phyloP scores from a whole-genome alignment of 2,113 vertebrate species.

The Trichechus manatus region DNA sequence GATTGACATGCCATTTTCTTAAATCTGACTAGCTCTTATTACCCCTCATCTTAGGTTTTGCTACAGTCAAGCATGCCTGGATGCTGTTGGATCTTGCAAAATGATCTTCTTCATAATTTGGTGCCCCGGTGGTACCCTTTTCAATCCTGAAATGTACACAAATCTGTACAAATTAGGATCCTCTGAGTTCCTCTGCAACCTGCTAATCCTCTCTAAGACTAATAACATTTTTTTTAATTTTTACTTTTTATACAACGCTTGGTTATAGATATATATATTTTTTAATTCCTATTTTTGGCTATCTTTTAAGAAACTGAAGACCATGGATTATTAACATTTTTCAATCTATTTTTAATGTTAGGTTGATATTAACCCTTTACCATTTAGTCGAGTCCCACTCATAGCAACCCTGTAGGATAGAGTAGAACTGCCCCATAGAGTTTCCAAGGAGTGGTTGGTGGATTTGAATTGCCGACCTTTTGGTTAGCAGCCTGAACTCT shows the following conservation, averaged over 20 bases:
- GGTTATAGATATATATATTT: neutral
- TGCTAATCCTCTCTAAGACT: neutral
- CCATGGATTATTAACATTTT: neutral
- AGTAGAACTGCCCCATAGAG: too few relatives aligned
- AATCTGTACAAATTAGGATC: neutral
- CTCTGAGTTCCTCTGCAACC: neutral
- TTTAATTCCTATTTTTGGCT: neutral
- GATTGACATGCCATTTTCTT: slow-evolving; percentile 1
- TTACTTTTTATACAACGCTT: neutral
- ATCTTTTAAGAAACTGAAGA: neutral
- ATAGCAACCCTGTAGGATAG: too few relatives aligned
- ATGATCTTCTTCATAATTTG: neutral
- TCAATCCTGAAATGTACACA: neutral
- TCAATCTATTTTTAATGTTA: neutral
- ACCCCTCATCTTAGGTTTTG: neutral
- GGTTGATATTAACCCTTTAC: neutral
- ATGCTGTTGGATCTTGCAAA: neutral
- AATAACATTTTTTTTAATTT: neutral
- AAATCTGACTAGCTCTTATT: neutral
- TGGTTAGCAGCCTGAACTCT: too few relatives aligned
- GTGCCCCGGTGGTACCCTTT: neutral
- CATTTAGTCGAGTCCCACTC: too few relatives aligned
- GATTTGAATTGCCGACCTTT: too few relatives aligned
- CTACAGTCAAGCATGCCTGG: neutral
- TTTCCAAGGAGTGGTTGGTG: too few relatives aligned